A percentile compares a stretch with the other conserved stretches of the same genome.
Evolutionary conservation across 2,888 invertebrate species (phyloP).

Genomic region (Trichogramma dendrolimi): DNA sequence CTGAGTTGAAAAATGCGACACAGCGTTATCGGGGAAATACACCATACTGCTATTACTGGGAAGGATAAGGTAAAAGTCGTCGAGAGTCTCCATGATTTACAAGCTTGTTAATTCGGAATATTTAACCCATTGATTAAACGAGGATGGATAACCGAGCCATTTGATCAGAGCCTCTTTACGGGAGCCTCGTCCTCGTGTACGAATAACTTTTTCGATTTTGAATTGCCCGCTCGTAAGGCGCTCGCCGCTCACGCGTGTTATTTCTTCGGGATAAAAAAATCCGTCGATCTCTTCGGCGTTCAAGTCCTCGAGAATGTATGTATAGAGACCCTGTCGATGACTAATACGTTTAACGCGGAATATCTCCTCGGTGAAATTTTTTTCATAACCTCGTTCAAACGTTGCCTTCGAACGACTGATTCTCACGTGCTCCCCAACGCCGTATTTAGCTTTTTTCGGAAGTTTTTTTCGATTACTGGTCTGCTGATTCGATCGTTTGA

Average conservation of each 20-base stretch:
- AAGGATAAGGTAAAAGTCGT: constrained; percentile 34
- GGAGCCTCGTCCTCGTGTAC: background rate
- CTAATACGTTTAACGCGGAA: constrained; percentile 1
- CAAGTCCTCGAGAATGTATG: constrained; percentile 32
- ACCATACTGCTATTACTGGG: constrained; percentile 33
- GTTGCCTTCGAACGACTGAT: background rate
- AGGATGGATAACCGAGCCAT: background rate
- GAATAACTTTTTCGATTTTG: background rate
- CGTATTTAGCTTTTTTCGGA: background rate
- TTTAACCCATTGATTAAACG: constrained; percentile 9
- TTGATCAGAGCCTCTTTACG: background rate
- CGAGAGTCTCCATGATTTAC: constrained; percentile 11
- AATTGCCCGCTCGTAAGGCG: background rate
- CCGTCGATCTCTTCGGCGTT: constrained; percentile 19
- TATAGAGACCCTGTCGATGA: constrained; percentile 5
- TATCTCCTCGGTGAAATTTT: background rate
- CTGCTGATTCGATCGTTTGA: background rate
- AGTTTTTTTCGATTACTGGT: background rate
- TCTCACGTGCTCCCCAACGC: background rate
- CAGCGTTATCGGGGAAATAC: constrained; percentile 35
- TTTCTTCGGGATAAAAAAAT: constrained; percentile 21
- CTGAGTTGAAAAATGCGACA: constrained; percentile 15
- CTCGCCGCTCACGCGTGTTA: background rate
- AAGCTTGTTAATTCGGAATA: constrained; percentile 2
- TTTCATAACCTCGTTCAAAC: background rate